Percentiles rank a stretch among this genome's conserved stretches.
These are phyloP conservation scores for Hypomecis atomaria DNA, from an alignment of 2,888 invertebrate species.

Conservation along the genomic window DNA sequence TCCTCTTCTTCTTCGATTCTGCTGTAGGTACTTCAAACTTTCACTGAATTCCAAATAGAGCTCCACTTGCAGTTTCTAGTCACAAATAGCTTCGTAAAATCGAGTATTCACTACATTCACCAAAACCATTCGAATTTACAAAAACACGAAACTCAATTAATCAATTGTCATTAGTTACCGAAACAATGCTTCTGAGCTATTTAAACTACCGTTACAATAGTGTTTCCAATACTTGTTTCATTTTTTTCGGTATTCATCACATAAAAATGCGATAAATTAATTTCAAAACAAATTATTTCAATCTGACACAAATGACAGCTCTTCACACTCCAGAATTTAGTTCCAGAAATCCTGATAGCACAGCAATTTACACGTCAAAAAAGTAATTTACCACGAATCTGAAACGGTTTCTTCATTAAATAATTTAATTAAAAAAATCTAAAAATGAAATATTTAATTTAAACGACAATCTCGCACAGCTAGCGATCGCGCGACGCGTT, in stretches of 20 bases:
- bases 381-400: too few species aligned
- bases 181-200: not conserved
- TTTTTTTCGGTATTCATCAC: slow-evolving; percentile 5
- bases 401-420: too few species aligned
- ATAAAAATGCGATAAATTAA: slow-evolving; percentile 3
- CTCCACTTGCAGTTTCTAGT: slow-evolving; percentile 4
- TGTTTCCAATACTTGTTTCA: slow-evolving; percentile 8
- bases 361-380: too few species aligned
- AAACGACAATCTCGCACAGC: slow-evolving; percentile 5
- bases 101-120: not conserved
- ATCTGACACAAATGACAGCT: slow-evolving; percentile 15
- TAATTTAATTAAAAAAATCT: too few species aligned
- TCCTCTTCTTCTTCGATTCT: slow-evolving; percentile 2
- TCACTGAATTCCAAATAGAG: slow-evolving; percentile 22
- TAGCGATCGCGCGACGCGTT: not conserved
- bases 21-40: slow-evolving; percentile 33
- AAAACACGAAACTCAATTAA: slow-evolving; percentile 16
- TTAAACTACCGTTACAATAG: slow-evolving; percentile 3
- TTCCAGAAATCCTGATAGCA: slow-evolving; percentile 4
- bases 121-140: slow-evolving; percentile 1
- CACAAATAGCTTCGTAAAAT: not conserved
- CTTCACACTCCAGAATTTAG: slow-evolving; percentile 4
- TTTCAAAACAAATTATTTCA: slow-evolving; percentile 25
- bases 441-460: not conserved
- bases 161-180: slow-evolving; percentile 6